Evolutionary conservation across 2,113 vertebrate species (phyloP).

Genomic region (Lampris megalopsis): DNA sequence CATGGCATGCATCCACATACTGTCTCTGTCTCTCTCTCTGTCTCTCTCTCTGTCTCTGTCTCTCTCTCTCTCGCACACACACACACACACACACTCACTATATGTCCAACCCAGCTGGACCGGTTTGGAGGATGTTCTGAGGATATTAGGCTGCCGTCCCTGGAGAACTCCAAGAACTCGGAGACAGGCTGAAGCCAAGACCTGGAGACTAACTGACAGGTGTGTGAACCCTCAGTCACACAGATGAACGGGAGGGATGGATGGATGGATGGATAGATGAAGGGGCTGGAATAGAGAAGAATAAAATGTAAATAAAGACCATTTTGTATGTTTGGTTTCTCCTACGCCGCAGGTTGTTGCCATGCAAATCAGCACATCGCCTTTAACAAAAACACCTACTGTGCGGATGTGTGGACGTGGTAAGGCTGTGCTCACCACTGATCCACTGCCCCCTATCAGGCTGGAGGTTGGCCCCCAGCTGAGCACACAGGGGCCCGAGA

Average conservation of each 20-base stretch:
- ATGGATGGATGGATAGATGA: slow-evolving; percentile 18
- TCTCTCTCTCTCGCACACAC: neutral
- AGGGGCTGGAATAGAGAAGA: slow-evolving; percentile 34
- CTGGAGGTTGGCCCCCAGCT: slow-evolving; percentile 67
- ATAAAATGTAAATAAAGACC: slow-evolving; percentile 35
- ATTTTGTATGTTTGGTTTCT: slow-evolving; percentile 71
- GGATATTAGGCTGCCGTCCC: slow-evolving; percentile 67
- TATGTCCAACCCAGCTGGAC: slow-evolving; percentile 76
- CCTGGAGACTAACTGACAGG: slow-evolving; percentile 60
- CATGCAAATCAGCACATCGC: slow-evolving; percentile 70
- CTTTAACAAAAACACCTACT: slow-evolving; percentile 64
- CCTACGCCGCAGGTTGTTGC: slow-evolving; percentile 68
- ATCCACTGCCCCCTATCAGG: slow-evolving; percentile 68
- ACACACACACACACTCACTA: slow-evolving; percentile 12
- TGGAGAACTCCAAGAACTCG: slow-evolving; percentile 59
- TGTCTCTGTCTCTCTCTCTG: too few relatives aligned
- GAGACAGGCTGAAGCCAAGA: slow-evolving; percentile 58
- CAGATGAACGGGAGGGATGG: slow-evolving; percentile 20
- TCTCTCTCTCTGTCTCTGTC: neutral
- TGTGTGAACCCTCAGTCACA: slow-evolving; percentile 33
- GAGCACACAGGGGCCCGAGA: slow-evolving; percentile 43
- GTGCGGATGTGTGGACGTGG: slow-evolving; percentile 18
- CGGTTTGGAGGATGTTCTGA: slow-evolving; percentile 74
- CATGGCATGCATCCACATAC: slow-evolving; percentile 45
- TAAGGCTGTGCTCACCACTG: slow-evolving; percentile 35